These are phyloP conservation scores for Poeciliopsis paucimaculata DNA, from an alignment of 2,797 vertebrate species.

Conservation along the genomic window DNA sequence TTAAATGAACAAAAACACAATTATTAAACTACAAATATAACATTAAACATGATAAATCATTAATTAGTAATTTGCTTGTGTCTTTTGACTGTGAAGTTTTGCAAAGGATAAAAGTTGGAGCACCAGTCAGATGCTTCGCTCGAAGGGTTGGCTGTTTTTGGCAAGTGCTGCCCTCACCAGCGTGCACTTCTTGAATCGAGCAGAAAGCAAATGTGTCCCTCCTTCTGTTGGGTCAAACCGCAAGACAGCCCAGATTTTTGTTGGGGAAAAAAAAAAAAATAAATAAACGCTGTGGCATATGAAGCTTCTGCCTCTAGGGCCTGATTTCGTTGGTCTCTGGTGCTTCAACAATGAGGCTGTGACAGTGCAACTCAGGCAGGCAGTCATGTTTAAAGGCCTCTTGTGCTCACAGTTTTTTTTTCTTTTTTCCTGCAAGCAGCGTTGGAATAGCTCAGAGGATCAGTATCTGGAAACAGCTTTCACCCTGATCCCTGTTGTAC, in stretches of 20 bases:
- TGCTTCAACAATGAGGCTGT: conserved; percentile 71
- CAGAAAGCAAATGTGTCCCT: conserved; percentile 58
- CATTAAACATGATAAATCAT: neutral
- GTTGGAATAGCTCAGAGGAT: conserved; percentile 29
- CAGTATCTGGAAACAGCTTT: neutral
- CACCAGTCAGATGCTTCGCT: conserved; percentile 56
- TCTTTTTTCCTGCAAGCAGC: conserved; percentile 24
- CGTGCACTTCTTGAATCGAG: conserved; percentile 47
- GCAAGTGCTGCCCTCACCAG: conserved; percentile 37
- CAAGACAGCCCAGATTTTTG: conserved; percentile 47
- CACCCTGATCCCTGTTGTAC: neutral
- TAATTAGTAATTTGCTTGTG: neutral
- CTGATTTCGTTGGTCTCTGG: conserved; percentile 62
- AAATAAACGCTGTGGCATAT: conserved; percentile 61
- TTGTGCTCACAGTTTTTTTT: conserved; percentile 43
- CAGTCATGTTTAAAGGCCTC: conserved; percentile 57
- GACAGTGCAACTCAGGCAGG: conserved; percentile 51
- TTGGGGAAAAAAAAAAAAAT: conserved; percentile 32
- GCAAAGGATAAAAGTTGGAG: conserved; percentile 18
- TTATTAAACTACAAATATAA: neutral
- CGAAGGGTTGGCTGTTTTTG: conserved; percentile 51
- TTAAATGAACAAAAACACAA: neutral
- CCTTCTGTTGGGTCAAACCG: conserved; percentile 63
- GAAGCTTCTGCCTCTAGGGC: conserved; percentile 63
- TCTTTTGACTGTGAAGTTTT: conserved; percentile 8